Percentiles rank a stretch among this genome's conserved stretches.
These are phyloP conservation scores for Tenualosa ilisha DNA, from an alignment of 2,797 vertebrate genomes.

Conservation along the genomic window DNA sequence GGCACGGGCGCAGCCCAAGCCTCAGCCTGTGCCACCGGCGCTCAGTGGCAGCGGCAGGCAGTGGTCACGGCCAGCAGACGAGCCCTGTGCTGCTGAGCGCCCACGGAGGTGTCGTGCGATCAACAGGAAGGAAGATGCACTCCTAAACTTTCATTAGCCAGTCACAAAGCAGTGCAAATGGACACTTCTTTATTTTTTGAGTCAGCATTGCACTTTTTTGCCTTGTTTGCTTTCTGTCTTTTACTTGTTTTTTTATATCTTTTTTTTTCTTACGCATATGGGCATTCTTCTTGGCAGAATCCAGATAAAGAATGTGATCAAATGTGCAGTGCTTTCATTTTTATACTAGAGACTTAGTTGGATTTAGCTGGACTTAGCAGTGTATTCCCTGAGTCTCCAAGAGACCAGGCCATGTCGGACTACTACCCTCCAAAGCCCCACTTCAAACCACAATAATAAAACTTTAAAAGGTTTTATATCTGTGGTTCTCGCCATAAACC, in stretches of 20 bases:
- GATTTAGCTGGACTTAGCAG: conserved; percentile 34
- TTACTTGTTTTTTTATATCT: conserved; percentile 47
- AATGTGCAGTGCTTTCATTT: conserved; percentile 52
- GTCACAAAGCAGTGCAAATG: conserved; percentile 59
- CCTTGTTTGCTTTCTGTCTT: conserved; percentile 53
- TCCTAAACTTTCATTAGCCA: conserved; percentile 68
- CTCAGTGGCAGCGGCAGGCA: conserved; percentile 64
- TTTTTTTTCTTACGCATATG: conserved; percentile 37
- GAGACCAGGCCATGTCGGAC: conserved; percentile 45
- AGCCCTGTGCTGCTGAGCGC: conserved; percentile 73
- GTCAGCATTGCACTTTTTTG: conserved; percentile 49
- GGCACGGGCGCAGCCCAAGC: conserved; percentile 76
- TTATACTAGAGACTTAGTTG: conserved; percentile 27
- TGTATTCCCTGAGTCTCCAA: conserved; percentile 34
- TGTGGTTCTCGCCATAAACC: conserved; percentile 79
- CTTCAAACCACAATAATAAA: conserved; percentile 22
- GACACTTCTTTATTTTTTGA: conserved; percentile 42
- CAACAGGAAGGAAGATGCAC: conserved; percentile 68
- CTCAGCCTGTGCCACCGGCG: conserved; percentile 38
- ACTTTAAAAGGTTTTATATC: conserved; percentile 60
- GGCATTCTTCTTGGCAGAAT: conserved; percentile 59
- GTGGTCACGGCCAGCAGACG: conserved; percentile 69
- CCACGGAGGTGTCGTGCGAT: conserved; percentile 80
- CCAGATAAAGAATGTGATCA: conserved; percentile 53
- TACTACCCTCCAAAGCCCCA: conserved; percentile 47